Evolutionary conservation across 2,888 invertebrate species (phyloP).

Genomic region (Lamellibrachia columna): DNA sequence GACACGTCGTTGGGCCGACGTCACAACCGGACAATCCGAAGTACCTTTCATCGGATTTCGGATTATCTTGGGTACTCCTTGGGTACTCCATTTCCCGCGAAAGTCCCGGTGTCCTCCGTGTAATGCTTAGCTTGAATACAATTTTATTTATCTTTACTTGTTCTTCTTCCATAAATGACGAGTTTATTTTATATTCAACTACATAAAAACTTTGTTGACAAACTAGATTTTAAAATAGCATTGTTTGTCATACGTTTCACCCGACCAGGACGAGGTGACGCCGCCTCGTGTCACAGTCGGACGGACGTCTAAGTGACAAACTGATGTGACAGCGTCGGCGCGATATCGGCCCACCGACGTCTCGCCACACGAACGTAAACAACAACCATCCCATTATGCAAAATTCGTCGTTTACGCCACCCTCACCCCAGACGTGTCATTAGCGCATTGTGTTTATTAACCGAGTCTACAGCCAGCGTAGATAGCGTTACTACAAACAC

Average conservation of each 20-base stretch:
- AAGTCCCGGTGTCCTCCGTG: no score
- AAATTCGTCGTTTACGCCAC: slow-evolving; percentile 7
- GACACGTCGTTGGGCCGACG: no score
- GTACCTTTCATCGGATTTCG: no score
- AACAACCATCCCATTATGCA: slow-evolving; percentile 4
- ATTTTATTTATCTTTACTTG: no score
- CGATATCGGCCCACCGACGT: neutral
- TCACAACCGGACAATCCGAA: no score
- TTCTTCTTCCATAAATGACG: no score
- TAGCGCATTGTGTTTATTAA: slow-evolving; percentile 1
- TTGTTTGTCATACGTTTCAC: neutral
- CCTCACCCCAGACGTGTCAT: neutral
- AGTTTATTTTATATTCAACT: neutral
- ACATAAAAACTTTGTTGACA: neutral
- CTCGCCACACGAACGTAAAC: neutral
- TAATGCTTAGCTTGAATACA: no score
- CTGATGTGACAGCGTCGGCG: neutral
- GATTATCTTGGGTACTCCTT: no score
- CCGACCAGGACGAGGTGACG: neutral
- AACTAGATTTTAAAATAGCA: neutral
- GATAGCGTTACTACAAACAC: neutral
- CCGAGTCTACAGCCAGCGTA: neutral
- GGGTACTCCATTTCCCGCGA: no score
- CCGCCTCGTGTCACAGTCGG: neutral
- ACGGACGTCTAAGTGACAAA: neutral